Base-by-base conservation (phyloP, 2,888 invertebrate genomes). In the Morpho achilles region DNA sequence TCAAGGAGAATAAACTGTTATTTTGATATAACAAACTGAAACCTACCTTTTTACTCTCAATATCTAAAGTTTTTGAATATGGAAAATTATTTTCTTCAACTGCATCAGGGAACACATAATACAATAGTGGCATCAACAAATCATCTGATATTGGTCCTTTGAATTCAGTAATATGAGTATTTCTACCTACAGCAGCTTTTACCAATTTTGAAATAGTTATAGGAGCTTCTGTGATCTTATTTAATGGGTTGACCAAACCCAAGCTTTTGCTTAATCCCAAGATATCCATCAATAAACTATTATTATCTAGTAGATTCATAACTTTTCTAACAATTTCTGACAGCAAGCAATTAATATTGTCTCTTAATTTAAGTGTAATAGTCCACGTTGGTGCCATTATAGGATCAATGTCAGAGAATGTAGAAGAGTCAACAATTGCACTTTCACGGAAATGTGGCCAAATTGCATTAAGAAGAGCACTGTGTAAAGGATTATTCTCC, bases 361-460 rank as follows among this genome's bases (percentile, higher is more conserved):
- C 93, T 23, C 93, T 92, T 82, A 94, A 92, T 76, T 92, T 92
- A 7, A 94, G 88, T 64, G 93, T 92, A 9, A 94, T 87, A 1
- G 93, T 93, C 98, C 98, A 98, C 58, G 93, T 92, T 0, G 96
- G 96, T 73, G 98, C 93, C 92, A 88, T 87, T 43, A 87, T 72
- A 51, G 98, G 97, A 77, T 98, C 95, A 71, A 99, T 94, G 80
- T 98, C 97, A 22, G 96, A 95, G 80, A 96, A 96, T 64, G 94
- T 94, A 68, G 96, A 95, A 63, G 96, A 96, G 77, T 99, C 99
- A 1, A 97, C 94, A 39, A 97, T 94, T 60, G 96, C 93, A 77
- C 96, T 95, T 79, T 98, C 98, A 2, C 95, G 93, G 65, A 98
- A 91, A 75, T 94, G 93, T 0, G 96, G 95, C 98, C 98, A 99